Base-by-base conservation (phyloP, 2,888 invertebrate genomes). In the Amiota communis region DNA sequence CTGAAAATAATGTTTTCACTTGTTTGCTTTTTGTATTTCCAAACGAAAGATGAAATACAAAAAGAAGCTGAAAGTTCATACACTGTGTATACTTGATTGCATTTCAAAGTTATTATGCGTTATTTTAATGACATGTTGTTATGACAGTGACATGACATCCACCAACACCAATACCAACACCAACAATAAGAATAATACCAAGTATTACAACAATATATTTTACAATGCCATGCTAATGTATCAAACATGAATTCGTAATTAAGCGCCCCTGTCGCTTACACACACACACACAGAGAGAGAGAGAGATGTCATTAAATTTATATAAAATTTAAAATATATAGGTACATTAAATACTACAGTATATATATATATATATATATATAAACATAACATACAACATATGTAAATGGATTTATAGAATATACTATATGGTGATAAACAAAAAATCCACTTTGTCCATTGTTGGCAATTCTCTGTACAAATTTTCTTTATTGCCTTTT, bases 191-290 rank as follows among this genome's bases (percentile, higher is more conserved):
- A 36, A 36, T 36, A 36, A 36, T 36, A 36, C 36, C 36, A 23
- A 23, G 23, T 36, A 4, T 6, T 36, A 36, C 36, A 6, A 36
- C 36, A 48, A 17, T 36, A 57, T 3, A 23, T 23, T 23, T 1
- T 23, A 23, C 36, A 36, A 36, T 36, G 36, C 36, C 36, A 36
- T 36, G 36, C 36, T 23, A 72, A 70, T 61, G 17, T 46, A 36
- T 17, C 64, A 69, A 12, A 63, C 73, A 73, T 53, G 48, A 53
- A 71, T 68, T 48, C 56, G 68, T 68, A 71, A 71, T 71, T 74
- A 74, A 68, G 68, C 68, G 47, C 6, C 8, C 8, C 59, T 59
- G 17, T 15, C 59, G 15, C 59, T 10, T 20, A 20, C 15, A 57
- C 20, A 57, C 57, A 57, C 10, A 2, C 3, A 2, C 0, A 36